Evolutionary conservation across 2,797 vertebrate genomes (phyloP).

Genomic region (Coreius guichenoti): DNA sequence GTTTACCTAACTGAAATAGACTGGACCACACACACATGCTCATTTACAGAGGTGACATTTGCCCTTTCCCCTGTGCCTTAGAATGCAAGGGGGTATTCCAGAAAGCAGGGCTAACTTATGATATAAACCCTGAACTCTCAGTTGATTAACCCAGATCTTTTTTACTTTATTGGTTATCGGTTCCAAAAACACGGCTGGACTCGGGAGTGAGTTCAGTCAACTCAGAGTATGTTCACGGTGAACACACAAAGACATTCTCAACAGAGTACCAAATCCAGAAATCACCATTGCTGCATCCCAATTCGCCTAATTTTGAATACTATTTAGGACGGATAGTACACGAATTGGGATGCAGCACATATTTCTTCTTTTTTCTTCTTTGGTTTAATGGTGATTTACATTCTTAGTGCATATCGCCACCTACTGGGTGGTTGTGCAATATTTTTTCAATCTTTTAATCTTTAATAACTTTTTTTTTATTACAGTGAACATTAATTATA

Average conservation of each 20-base stretch:
- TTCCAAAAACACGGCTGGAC: not conserved
- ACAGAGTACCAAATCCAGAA: not conserved
- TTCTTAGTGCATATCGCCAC: not conserved
- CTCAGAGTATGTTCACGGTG: not conserved
- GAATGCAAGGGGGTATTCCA: not conserved
- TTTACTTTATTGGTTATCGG: not conserved
- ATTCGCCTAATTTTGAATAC: too few relatives aligned
- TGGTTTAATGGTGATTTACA: not conserved
- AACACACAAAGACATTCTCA: slow-evolving; percentile 1
- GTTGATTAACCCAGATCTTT: not conserved
- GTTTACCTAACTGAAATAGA: slow-evolving; percentile 46
- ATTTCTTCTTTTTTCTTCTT: not conserved
- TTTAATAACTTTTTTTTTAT: not conserved
- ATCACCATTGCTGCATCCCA: not conserved
- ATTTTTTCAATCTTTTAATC: not conserved
- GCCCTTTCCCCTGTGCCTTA: slow-evolving; percentile 27
- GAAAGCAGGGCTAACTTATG: not conserved
- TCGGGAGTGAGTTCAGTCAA: not conserved
- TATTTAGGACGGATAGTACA: too few relatives aligned
- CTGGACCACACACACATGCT: slow-evolving; percentile 26
- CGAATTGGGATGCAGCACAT: not conserved
- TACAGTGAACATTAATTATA: not conserved
- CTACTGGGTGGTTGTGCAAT: not conserved
- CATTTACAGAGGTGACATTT: slow-evolving; percentile 66
- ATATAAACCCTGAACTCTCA: slow-evolving; percentile 8